Conservation (phyloP, 2,113 vertebrate species). For the Phoenicopterus ruber region DNA sequence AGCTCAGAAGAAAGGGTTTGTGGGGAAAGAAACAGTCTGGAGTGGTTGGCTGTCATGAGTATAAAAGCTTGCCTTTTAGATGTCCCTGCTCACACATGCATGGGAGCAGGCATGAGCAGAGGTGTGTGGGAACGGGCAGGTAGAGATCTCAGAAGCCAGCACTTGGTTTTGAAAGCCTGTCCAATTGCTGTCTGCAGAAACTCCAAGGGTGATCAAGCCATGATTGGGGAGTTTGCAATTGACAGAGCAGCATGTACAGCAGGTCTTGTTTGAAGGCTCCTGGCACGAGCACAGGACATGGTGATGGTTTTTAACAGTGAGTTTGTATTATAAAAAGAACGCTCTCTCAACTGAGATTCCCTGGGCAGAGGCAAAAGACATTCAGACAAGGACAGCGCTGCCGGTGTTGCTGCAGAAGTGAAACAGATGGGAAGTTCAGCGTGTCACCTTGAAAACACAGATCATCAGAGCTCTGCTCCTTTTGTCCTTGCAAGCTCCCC, state of each 20-base stretch:
- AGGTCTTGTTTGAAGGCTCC: constrained; percentile 18
- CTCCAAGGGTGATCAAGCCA: not conserved
- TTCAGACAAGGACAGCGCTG: not conserved
- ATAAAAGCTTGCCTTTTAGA: not conserved
- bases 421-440: constrained; percentile 54
- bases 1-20: not conserved
- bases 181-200: not conserved
- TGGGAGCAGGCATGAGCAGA: not conserved
- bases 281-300: constrained; percentile 3
- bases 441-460: constrained; percentile 53
- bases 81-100: not conserved
- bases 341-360: constrained; percentile 28
- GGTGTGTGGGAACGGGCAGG: not conserved
- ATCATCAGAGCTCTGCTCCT: not conserved
- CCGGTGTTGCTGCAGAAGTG: not conserved
- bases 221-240: not conserved
- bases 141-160: not conserved
- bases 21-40: not conserved
- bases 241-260: not conserved
- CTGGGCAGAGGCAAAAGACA: constrained; percentile 33
- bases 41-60: not conserved
- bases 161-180: not conserved
- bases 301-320: constrained; percentile 5
- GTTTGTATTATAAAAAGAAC: constrained; percentile 36
- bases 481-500: not conserved